Evolutionary conservation across 2,797 vertebrate genomes (phyloP), one percentile per base, ranked within the genome.

Genomic region (Clarias fuscus): DNA sequence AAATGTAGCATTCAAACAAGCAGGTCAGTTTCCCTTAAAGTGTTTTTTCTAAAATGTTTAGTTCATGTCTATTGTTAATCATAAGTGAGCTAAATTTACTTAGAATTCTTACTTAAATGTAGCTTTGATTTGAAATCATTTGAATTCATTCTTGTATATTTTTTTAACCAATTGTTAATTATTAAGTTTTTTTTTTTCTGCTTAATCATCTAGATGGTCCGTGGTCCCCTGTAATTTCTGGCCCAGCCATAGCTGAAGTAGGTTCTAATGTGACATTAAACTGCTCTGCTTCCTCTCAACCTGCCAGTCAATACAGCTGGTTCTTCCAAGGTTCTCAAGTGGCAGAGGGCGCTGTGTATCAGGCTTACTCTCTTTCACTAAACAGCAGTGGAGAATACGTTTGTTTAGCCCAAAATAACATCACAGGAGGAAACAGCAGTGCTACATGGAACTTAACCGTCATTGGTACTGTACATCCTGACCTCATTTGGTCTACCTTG

Each of bases 371-470:
- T 53, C 65, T 94, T 48, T 59, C 86, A 7, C 67, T 90, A 0
- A 89, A 87, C 84, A 93, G 89, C 90, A 93, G 88, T n/a, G 93
- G 94, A 86, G 24, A 37, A 3, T 95, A 95, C 90, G 93, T 86
- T 37, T 96, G 95, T 30, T 40, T 71, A 73, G 95, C 93, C 10
- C 43, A 86, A 59, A 96, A 95, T 87, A 2, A 82, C 6, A 83
- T 95, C 85, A 95, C 93, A 0, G 61, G 27, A 43, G 77, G n/a
- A 22, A 93, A 76, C 59, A 91, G 64, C 86, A 91, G 62, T 58
- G 86, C 1, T 15, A 87, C 84, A 20, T 89, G 0, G 1, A 86
- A 43, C 27, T 88, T 96, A 68, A 91, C 79, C 10, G 93, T 95
- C 27, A 88, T 93, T 3, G 90, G 95, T 96, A 37, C 37, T 37